A percentile compares a stretch with the other conserved stretches of the same genome.
phyloP scores from a whole-genome alignment of 2,888 invertebrate genomes.

The Andrena fulva region DNA sequence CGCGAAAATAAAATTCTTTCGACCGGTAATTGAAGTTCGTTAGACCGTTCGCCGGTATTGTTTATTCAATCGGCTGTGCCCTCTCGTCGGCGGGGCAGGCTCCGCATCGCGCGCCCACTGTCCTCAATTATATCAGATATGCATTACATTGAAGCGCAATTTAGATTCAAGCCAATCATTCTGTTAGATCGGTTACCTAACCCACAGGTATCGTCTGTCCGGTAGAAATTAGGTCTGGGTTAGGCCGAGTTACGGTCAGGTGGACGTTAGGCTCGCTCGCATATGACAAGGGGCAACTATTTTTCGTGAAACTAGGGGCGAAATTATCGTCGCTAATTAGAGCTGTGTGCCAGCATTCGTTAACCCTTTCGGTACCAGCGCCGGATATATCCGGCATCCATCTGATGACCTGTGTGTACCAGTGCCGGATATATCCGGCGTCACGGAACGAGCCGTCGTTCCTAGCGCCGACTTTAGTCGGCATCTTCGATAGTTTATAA shows the following conservation, averaged over 20 bases:
- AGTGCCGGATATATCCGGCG: too few relatives aligned
- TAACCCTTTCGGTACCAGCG: too few relatives aligned
- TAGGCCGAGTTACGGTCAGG: background rate
- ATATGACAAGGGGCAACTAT: background rate
- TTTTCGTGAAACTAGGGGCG: background rate
- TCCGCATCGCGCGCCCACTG: slow-evolving; percentile 3
- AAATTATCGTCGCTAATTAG: slow-evolving; percentile 25
- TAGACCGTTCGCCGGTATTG: slow-evolving; percentile 10
- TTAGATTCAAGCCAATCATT: slow-evolving; percentile 48
- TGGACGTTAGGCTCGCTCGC: background rate
- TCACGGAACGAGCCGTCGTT: too few relatives aligned
- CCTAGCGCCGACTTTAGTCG: too few relatives aligned
- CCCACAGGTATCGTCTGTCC: slow-evolving; percentile 4
- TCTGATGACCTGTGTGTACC: too few relatives aligned
- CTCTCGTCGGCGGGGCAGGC: background rate
- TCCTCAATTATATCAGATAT: slow-evolving; percentile 38
- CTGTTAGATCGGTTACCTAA: slow-evolving; percentile 31
- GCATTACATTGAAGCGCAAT: slow-evolving; percentile 42
- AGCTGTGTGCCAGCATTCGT: background rate
- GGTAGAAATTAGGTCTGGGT: slow-evolving; percentile 3
- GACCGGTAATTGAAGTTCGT: slow-evolving; percentile 37
- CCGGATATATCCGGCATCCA: too few relatives aligned
- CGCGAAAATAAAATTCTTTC: slow-evolving; percentile 28
- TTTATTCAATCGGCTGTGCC: slow-evolving; percentile 40
- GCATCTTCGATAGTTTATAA: too few relatives aligned